Conservation (phyloP, 2,113 vertebrate species). For the Tragelaphus buxtoni region DNA sequence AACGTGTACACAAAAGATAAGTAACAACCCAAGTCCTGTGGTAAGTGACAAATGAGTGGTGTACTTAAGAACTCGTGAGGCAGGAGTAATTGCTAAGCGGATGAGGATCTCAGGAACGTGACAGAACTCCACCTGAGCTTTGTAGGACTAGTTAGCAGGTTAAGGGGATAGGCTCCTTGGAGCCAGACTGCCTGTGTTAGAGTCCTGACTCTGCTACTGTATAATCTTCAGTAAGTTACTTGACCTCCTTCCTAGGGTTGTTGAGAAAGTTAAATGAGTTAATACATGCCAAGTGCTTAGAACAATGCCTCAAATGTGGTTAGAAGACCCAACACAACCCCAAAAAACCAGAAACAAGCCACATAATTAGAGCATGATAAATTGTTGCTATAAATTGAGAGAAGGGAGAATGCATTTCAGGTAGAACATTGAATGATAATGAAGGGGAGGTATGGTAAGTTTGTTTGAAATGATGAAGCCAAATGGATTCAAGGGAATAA, state of each 20-base stretch:
- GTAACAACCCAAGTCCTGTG: neutral
- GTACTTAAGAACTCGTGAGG: neutral
- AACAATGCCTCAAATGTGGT: neutral
- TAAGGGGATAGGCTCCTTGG: neutral
- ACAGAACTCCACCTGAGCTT: neutral
- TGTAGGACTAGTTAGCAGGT: constrained; percentile 5
- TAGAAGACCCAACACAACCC: neutral
- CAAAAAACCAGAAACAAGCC: neutral
- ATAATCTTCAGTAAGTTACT: neutral
- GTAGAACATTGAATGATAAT: neutral
- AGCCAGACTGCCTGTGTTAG: neutral
- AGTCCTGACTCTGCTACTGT: neutral
- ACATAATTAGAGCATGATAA: neutral
- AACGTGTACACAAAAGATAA: neutral
- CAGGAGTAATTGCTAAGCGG: constrained; percentile 6
- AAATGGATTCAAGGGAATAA: neutral
- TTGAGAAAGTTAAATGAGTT: constrained; percentile 13
- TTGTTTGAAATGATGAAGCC: neutral
- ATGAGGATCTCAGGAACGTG: neutral
- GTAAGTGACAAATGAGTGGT: neutral
- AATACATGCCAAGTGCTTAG: neutral
- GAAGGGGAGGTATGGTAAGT: neutral
- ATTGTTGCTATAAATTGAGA: neutral
- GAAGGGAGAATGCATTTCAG: neutral
- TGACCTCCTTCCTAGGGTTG: neutral